These are phyloP conservation scores for Hetaerina titia DNA, from an alignment of 2,888 invertebrate genomes.

Conservation along the genomic window DNA sequence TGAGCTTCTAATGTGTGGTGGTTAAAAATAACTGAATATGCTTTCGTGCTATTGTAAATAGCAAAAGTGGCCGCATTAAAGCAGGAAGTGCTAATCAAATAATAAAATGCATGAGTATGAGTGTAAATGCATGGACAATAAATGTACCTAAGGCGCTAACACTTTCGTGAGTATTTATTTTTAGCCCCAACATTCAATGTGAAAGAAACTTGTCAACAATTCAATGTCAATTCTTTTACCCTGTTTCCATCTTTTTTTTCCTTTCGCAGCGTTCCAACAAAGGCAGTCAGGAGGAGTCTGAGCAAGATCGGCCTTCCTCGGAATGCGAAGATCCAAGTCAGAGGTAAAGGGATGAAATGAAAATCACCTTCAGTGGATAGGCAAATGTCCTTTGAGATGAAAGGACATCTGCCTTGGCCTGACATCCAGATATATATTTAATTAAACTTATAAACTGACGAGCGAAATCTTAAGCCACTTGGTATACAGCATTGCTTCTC, in stretches of 20 bases:
- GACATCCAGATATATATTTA: no score
- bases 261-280: conserved; percentile 70
- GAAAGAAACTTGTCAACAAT: not conserved
- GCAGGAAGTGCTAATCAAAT: not conserved
- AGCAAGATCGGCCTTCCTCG: conserved; percentile 76
- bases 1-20: not conserved
- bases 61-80: not conserved
- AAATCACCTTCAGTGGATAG: conserved; percentile 18
- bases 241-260: conserved; percentile 71
- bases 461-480: no score
- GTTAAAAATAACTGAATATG: not conserved
- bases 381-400: no score
- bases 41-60: not conserved
- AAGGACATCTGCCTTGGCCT: no score
- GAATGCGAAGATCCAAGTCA: conserved; percentile 75
- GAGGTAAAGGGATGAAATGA: conserved; percentile 75
- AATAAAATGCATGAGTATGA: not conserved
- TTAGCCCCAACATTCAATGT: not conserved
- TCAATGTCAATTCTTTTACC: not conserved
- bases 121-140: not conserved
- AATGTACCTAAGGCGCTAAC: not conserved
- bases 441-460: no score
- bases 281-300: conserved; percentile 76
- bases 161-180: not conserved
- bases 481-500: no score